Base-by-base conservation (phyloP, 2,797 vertebrate genomes). In the Acipenser oxyrinchus region DNA sequence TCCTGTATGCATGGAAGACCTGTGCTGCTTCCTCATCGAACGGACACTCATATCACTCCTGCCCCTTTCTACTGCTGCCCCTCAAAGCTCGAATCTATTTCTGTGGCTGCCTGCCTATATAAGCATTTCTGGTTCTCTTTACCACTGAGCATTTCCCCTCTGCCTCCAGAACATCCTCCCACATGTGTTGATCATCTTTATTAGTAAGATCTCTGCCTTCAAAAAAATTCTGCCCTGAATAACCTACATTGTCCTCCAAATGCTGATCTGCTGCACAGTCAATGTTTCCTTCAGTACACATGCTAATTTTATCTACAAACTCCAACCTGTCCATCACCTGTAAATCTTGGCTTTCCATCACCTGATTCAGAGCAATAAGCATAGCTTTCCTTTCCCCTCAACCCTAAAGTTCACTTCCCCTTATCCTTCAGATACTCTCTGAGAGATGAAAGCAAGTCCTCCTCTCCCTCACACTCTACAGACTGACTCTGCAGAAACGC, bases 381-480 rank as follows among this genome's bases (percentile, higher is more conserved):
- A 69, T 76, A 4, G 49, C 81, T 85, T 61, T 81, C 85, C 82
- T 87, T 83, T 73, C 84, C 81, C 82, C 82, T 93, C 89, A 72
- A 74, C 78, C 79, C 82, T 84, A 83, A 75, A 75, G 69, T 74
- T 77, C 80, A 77, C 82, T 83, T 87, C 88, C 79, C 93, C 84
- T 89, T 92, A 74, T 92, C 87, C 69, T 86, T 91, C 86, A 98
- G 86, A 84, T 94, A 95, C 80, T 95, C 93, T 86, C 91, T 93
- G 77, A 98, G 89, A 67, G 92, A 94, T 64, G 92, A 93, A 84
- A 97, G 92, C 74, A 98, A 87, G 77, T 98, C 95, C 72, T 95
- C 93, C 81, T 91, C 89, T 70, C 79, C 81, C 84, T 93, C 93
- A 84, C 93, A 90, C 80, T 96, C 91, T 81, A 91, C 84, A 72